Evolutionary conservation across 2,888 invertebrate species (phyloP).

Genomic region (Melanotus villosus): DNA sequence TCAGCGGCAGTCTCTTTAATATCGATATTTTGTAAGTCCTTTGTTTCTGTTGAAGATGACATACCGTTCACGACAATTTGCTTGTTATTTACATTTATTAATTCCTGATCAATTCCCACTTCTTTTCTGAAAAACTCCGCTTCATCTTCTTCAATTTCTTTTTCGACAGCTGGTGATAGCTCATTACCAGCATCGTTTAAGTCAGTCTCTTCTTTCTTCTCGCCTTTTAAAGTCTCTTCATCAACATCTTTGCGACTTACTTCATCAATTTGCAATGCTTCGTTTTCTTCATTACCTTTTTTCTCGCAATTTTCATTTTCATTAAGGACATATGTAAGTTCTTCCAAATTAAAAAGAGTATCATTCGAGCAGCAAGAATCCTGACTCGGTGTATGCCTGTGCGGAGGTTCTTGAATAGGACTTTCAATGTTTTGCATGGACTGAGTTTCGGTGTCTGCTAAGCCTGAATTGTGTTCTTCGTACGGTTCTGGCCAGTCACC

Average conservation of each 20-base stretch:
- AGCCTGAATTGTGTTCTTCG: slow-evolving; percentile 53
- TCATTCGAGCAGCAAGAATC: slow-evolving; percentile 78
- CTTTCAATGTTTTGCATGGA: slow-evolving; percentile 67
- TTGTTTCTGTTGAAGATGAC: too few species aligned
- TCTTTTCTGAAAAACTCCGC: too few species aligned
- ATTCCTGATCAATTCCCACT: too few species aligned
- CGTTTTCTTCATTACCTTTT: background rate
- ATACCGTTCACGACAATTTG: too few species aligned
- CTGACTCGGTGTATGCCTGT: slow-evolving; percentile 72
- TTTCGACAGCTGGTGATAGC: background rate
- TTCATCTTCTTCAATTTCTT: background rate
- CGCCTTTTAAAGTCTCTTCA: background rate
- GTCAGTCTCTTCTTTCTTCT: background rate
- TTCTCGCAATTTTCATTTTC: slow-evolving; percentile 50
- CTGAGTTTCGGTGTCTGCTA: slow-evolving; percentile 69
- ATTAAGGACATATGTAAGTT: slow-evolving; percentile 61
- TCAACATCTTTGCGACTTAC: background rate
- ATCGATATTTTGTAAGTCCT: too few species aligned
- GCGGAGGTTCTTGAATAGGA: slow-evolving; percentile 60
- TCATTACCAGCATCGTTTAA: too few species aligned
- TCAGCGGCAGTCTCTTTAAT: too few species aligned
- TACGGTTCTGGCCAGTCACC: slow-evolving; percentile 64
- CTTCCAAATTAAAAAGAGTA: slow-evolving; percentile 76
- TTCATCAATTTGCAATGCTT: background rate
- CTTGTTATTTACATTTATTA: too few species aligned